Base-by-base conservation (phyloP, 2,797 vertebrate genomes). In the Labroides dimidiatus region DNA sequence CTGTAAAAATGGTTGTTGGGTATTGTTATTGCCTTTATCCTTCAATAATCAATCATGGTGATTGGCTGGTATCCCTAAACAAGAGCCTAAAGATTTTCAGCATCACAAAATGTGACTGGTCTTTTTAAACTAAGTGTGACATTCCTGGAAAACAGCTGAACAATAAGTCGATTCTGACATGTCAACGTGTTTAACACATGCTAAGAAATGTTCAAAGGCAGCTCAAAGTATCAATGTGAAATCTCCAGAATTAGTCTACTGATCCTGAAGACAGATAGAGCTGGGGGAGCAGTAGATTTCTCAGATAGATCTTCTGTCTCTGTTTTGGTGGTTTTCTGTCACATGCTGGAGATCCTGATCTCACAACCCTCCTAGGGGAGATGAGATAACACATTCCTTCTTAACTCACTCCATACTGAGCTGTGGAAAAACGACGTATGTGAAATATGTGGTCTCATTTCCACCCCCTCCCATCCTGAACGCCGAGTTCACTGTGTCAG, bases 361-460 rank as follows among this genome's bases (percentile, higher is more conserved):
- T 53, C 23, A 19, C 47, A 37, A 4, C 10, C 41, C 60, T 69
- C 76, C 75, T 55, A 50, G 1, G 64, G 74, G 72, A 72, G 70
- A 89, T 89, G 82, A 91, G 77, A 75, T 82, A 79, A 91, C 61
- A 4, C 81, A 89, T 89, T 90, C 89, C 78, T 67, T 4, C 30
- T 2, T 65, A 68, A 77, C 63, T 30, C 51, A 61, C 61, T 55
- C 70, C 82, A 70, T 19, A 52, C 47, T 12, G 6, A n/a, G 50
- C 54, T 3, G 5, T 20, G 53, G 73, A 73, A 76, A 67, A 69
- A 64, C 24, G 2, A 72, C 20, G 27, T 44, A 41, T 74, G 51
- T 59, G 20, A 75, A 62, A 63, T 33, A 60, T 30, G 51, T 21
- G 30, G 9, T 13, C 2, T 6, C 42, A 55, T 69, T 72, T 48